Evolutionary conservation across 2,113 vertebrate genomes (phyloP), one percentile per base, ranked within the genome.

Genomic region (Parotia lawesii): DNA sequence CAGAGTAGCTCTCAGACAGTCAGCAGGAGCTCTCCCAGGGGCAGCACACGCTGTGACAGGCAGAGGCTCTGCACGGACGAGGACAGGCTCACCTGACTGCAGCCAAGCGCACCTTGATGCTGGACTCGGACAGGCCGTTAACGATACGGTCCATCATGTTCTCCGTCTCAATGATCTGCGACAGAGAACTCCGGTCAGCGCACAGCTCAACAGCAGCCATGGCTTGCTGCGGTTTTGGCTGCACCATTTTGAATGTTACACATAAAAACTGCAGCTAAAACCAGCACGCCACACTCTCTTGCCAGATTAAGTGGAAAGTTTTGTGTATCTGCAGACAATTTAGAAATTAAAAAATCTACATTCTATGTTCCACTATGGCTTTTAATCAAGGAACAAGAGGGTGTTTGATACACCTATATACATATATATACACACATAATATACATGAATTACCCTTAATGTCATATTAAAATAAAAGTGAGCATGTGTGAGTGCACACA

Each of bases 91-190:
- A 99, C 99, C 99, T 99, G 97, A 99, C 99, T 45, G 99, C 99
- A 84, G 99, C 98, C 97, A 99, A 97, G 69, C 99, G 99, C 97
- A 99, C 99, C 98, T 99, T 99, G 97, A 99, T 98, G 98, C 99
- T 99, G 91, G 99, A 99, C 93, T 99, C 99, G 90, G 99, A 99
- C 82, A 99, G 98, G 97, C 99, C 99, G 80, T 99, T 99, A 89
- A 99, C 99, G 94, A 99, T 99, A 78, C 99, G 98, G 97, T 99
- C 99, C 99, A 99, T 99, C 99, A 99, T 99, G 98, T 99, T 99
- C 97, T 99, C 99, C 0, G 99, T 99, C 97, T 99, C 99, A 93
- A 99, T 99, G 96, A 99, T 99, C 99, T 99, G 97, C 57, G 97
- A 69, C 75, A 90, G 90, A 94, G 83, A 96, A 91, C 90, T 90